phyloP scores from a whole-genome alignment of 53 echinoderm and acorn worm genomes.

The Hippasteria phrygiana region DNA sequence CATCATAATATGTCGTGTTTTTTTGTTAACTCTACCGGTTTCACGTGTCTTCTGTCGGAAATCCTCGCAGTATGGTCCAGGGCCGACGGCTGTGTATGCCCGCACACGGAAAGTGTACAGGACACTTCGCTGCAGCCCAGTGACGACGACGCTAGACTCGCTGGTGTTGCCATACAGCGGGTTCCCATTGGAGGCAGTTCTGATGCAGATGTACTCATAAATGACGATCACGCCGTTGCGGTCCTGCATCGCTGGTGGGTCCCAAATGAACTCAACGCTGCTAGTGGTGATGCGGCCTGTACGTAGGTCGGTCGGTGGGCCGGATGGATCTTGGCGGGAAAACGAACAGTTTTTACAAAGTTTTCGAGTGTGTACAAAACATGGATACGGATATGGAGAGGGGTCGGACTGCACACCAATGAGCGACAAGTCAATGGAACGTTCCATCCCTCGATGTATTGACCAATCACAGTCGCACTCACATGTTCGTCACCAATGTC shows the following conservation, averaged over 20 bases:
- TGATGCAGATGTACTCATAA: slow-evolving; percentile 70
- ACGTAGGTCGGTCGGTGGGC: slow-evolving; percentile 49
- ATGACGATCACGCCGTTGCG: slow-evolving; percentile 74
- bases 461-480: too few relatives aligned
- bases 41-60: neutral
- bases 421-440: too few relatives aligned
- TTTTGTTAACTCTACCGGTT: slow-evolving; percentile 10
- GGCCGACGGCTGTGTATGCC: slow-evolving; percentile 72
- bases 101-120: slow-evolving; percentile 71
- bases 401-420: too few relatives aligned
- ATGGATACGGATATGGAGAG: too few relatives aligned
- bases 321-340: slow-evolving; percentile 72
- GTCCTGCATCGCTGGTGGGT: slow-evolving; percentile 43
- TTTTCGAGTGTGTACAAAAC: neutral
- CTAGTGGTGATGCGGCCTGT: slow-evolving; percentile 15
- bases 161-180: slow-evolving; percentile 30
- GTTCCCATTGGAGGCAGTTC: neutral
- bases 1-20: too few relatives aligned
- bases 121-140: slow-evolving; percentile 19
- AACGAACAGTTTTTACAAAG: neutral
- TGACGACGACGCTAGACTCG: slow-evolving; percentile 30
- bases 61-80: slow-evolving; percentile 60
- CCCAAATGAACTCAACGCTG: slow-evolving; percentile 65
- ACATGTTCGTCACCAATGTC: too few relatives aligned
- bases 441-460: too few relatives aligned